phyloP scores from a whole-genome alignment of 1,140 invertebrate genomes.

The Heliconius himera region DNA sequence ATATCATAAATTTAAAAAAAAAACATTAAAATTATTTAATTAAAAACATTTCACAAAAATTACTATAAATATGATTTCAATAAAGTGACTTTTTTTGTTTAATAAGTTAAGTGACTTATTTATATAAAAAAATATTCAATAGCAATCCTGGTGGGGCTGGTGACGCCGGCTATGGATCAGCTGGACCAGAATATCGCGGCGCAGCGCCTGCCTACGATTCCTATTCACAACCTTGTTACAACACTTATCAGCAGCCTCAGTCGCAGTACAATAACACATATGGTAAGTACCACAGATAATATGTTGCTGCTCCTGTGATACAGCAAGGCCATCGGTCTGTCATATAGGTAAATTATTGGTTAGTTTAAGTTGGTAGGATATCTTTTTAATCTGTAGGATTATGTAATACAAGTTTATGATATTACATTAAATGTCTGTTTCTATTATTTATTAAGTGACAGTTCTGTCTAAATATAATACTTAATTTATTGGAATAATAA shows the following conservation, averaged over 20 bases:
- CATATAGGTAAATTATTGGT: background rate
- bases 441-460: background rate
- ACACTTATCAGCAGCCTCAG: conserved; percentile 66
- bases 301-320: conserved; percentile 4
- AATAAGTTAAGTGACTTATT: too few relatives aligned
- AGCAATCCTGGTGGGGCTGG: conserved; percentile 58
- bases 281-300: conserved; percentile 54
- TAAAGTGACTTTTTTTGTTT: background rate
- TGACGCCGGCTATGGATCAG: conserved; percentile 66
- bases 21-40: too few relatives aligned
- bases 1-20: too few relatives aligned
- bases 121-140: conserved; percentile 8
- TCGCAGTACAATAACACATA: conserved; percentile 66
- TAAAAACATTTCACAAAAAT: too few relatives aligned
- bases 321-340: background rate
- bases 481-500: background rate
- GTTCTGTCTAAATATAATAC: background rate
- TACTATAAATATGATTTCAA: background rate
- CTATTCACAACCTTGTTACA: conserved; percentile 68
- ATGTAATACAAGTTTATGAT: background rate
- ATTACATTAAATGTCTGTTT: background rate
- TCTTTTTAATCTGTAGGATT: background rate
- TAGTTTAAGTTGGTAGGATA: background rate
- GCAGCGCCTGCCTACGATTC: conserved; percentile 65
- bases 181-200: conserved; percentile 62